Evolutionary conservation across 2,113 vertebrate genomes (phyloP), one percentile per base, ranked within the genome.

Genomic region (Mugil cephalus): DNA sequence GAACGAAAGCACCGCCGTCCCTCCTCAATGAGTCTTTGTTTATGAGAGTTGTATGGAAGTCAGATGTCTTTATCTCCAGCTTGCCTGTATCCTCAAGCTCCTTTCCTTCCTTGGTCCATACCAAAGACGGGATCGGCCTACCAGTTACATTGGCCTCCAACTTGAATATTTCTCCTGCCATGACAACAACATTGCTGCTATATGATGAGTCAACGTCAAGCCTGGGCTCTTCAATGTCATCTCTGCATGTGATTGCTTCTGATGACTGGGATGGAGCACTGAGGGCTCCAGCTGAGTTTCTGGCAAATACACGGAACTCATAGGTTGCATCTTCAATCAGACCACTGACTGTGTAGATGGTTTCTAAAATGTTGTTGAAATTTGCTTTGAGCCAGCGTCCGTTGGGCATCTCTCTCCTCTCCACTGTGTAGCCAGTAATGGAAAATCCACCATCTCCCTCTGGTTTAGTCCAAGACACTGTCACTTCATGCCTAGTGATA

Each of bases 301-400:
- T 96, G 69, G 97, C 97, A 87, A 95, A 91, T 52, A 99, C 95
- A 69, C 96, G 96, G 94, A 99, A 98, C 90, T 99, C 97, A 91
- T 99, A 99, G 30, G 94, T 94, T 45, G 94, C 90, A 85, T 98
- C 96, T 94, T 99, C 98, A 47, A 85, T 98, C 47, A 99, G 93
- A 65, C 98, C 98, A 75, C 96, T 99, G 67, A 99, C 96, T 79
- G 97, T 98, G 86, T 97, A 99, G 69, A 94, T 94, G 63, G 96
- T 99, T 84, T 98, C 97, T 19, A 95, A 86, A 77, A 99, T 97
- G 88, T 99, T 99, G 89, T 96, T 95, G 73, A 99, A 99, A 88
- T 98, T 99, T 85, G 97, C 96, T 86, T 98, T 99, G 21, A 99
- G 95, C 98, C 98, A 99, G 46, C 98, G 96, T 58, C 98, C 98